These are phyloP conservation scores for Trematomus bernacchii DNA, from an alignment of 2,797 vertebrate genomes.

Conservation along the genomic window DNA sequence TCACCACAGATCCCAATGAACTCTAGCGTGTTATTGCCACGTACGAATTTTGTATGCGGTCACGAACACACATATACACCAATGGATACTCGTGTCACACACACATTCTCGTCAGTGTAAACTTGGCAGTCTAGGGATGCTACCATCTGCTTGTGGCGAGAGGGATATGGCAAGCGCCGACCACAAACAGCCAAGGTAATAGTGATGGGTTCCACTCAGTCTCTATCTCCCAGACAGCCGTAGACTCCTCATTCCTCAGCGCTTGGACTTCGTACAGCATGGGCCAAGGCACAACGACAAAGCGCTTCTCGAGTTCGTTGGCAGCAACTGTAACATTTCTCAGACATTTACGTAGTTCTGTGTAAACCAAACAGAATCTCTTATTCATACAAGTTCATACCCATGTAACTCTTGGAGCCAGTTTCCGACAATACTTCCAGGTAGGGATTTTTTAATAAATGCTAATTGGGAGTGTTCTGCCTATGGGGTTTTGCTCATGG, in stretches of 20 bases:
- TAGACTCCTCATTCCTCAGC: slow-evolving; percentile 67
- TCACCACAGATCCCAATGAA: slow-evolving; percentile 58
- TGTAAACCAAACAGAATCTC: slow-evolving; percentile 68
- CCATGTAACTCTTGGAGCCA: slow-evolving; percentile 51
- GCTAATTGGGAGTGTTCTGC: slow-evolving; percentile 59
- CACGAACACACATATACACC: slow-evolving; percentile 52
- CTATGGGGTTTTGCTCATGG: slow-evolving; percentile 45
- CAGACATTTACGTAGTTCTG: slow-evolving; percentile 61
- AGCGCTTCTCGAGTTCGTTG: slow-evolving; percentile 72
- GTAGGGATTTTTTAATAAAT: slow-evolving; percentile 60
- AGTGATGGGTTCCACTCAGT: slow-evolving; percentile 82
- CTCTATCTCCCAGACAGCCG: slow-evolving; percentile 80
- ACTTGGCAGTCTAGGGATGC: slow-evolving; percentile 75
- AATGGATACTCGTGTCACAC: slow-evolving; percentile 55
- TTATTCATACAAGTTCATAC: slow-evolving; percentile 60
- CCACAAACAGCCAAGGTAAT: slow-evolving; percentile 84
- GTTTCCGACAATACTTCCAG: slow-evolving; percentile 60
- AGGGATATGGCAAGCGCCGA: slow-evolving; percentile 76
- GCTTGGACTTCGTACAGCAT: slow-evolving; percentile 62
- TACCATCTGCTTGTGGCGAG: slow-evolving; percentile 82
- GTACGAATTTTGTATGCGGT: slow-evolving; percentile 65
- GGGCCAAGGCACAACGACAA: slow-evolving; percentile 60
- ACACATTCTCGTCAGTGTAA: slow-evolving; percentile 70
- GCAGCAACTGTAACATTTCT: slow-evolving; percentile 62
- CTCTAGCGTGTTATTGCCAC: slow-evolving; percentile 61